Conservation (phyloP, 2,113 vertebrate genomes). For the Anolis sagrei region DNA sequence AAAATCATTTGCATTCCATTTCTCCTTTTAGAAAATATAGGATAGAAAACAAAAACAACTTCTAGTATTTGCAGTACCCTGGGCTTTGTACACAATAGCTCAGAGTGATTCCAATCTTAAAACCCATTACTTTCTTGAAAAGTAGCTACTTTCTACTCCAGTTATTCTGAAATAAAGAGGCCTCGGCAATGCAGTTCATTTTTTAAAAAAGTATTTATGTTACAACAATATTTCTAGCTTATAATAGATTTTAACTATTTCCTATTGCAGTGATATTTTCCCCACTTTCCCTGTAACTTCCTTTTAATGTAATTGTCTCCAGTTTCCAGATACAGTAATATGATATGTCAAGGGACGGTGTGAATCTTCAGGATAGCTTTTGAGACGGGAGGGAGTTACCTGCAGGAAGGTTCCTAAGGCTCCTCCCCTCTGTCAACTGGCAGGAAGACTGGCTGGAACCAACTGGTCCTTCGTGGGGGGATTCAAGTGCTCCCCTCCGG, state of each 20-base stretch:
- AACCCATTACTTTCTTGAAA: neutral
- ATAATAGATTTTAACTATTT: neutral
- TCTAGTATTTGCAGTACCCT: neutral
- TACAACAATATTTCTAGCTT: neutral
- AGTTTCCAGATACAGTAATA: neutral
- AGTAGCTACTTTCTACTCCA: neutral
- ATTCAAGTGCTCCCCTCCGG: no score
- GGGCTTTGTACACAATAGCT: neutral
- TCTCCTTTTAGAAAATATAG: neutral
- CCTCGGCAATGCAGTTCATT: neutral
- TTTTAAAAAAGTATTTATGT: neutral
- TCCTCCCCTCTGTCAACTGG: no score
- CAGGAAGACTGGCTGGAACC: no score
- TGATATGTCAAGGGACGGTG: neutral
- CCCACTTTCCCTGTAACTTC: neutral
- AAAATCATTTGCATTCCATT: neutral
- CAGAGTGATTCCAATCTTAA: conserved; percentile 14
- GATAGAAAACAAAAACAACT: neutral
- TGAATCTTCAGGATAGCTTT: neutral
- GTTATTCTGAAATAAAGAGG: neutral
- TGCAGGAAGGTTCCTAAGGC: no score
- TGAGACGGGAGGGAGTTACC: no score
- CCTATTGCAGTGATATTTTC: neutral
- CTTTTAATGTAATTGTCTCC: no score
- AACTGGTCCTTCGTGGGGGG: no score